Evolutionary conservation across 2,888 invertebrate genomes (phyloP).

Genomic region (Hyppa rectilinea): DNA sequence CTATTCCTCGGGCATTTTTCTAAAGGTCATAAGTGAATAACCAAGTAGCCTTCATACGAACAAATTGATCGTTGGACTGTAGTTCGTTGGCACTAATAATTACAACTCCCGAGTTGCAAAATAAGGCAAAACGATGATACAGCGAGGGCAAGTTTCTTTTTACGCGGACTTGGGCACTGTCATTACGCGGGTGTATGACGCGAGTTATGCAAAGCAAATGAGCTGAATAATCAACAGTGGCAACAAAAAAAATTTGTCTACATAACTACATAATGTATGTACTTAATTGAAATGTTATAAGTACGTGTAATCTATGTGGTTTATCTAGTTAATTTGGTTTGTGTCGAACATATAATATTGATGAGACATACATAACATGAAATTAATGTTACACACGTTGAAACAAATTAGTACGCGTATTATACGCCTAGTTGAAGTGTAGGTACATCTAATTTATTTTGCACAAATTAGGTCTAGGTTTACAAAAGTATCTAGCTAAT

Average conservation of each 20-base stretch:
- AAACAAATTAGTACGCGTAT: too few species aligned
- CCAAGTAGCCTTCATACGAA: conserved; percentile 79
- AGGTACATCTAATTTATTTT: not conserved
- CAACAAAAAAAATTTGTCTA: conserved; percentile 29
- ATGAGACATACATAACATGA: not conserved
- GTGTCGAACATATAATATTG: not conserved
- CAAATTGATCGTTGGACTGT: conserved; percentile 67
- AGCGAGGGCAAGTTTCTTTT: conserved; percentile 72
- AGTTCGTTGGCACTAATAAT: conserved; percentile 85
- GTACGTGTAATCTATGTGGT: conserved; percentile 16
- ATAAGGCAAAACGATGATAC: conserved; percentile 71
- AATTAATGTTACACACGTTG: not conserved
- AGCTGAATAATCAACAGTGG: conserved; percentile 43
- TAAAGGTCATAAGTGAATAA: conserved; percentile 89
- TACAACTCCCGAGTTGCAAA: conserved; percentile 77
- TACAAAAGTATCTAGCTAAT: too few species aligned
- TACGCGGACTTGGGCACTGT: conserved; percentile 73
- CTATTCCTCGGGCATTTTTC: conserved; percentile 77
- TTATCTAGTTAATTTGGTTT: conserved; percentile 1
- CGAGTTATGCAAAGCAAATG: conserved; percentile 67
- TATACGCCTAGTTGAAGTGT: not conserved
- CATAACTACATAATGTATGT: conserved; percentile 3
- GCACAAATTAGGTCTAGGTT: too few species aligned
- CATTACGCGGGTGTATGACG: conserved; percentile 69
- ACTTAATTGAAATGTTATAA: conserved; percentile 40